Evolutionary conservation across 2,888 invertebrate species (phyloP), one percentile per base, ranked within the genome.

Genomic region (Xestoiulus laeticollis): DNA sequence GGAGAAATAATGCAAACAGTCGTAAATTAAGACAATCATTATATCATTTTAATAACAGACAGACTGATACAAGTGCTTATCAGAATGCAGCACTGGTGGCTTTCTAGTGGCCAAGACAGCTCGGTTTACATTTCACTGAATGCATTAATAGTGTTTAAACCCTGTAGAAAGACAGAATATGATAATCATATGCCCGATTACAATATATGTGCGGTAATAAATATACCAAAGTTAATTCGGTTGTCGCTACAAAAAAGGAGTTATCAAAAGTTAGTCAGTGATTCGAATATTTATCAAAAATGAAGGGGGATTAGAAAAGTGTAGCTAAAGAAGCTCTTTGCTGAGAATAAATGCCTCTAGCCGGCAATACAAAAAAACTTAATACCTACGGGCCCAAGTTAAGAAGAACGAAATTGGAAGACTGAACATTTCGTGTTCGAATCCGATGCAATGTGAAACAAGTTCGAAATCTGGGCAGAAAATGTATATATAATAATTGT

Each of bases 31-130:
- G 59, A 59, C 59, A 59, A 59, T 59, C 59, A 59, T 59, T 59
- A 59, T 59, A 59, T 59, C 59, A 59, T 59, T 59, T 59, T 59
- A 59, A 59, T 59, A 59, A 59, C 59, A 59, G 59, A 59, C 59
- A 59, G 59, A 22, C 59, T 59, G 59, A 59, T 59, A 59, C 59
- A 59, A n/a, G 59, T 59, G 22, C 22, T 59, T 59, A 19, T 59
- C 59, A 59, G 59, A 59, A 59, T 59, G 59, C 22, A 59, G 59
- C 59, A 59, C 59, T 59, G 59, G 59, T 59, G 59, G 59, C 59
- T 59, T 59, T 59, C 59, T 59, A 59, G 19, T 59, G n/a, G 59
- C 59, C 59, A 59, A 59, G 59, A 59, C 59, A 59, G n/a, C 22
- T 48, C 48, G 19, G 59, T 59, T 59, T 59, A 59, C 59, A 59